Percentiles rank a stretch among this genome's conserved stretches.
Conservation (phyloP, 2,797 vertebrate species). For the Leontopithecus rosalia region DNA sequence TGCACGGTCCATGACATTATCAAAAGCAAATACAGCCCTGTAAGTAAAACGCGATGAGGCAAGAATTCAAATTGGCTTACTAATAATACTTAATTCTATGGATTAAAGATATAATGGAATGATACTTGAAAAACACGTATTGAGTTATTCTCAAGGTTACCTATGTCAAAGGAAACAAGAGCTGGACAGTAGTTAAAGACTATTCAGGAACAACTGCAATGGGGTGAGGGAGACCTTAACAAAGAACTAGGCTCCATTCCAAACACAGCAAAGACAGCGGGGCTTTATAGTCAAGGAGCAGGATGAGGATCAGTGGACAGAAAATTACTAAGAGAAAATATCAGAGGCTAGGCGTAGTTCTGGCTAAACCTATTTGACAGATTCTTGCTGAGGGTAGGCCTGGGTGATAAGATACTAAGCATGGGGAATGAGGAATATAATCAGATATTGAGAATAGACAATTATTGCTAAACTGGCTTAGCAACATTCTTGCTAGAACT, state of each 20-base stretch:
- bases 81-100: conserved; percentile 6
- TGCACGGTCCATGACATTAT: not conserved
- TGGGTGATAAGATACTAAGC: not conserved
- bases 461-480: not conserved
- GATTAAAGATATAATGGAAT: conserved; percentile 23
- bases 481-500: not conserved
- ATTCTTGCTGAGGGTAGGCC: not conserved
- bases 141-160: conserved; percentile 22
- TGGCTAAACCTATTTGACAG: not conserved
- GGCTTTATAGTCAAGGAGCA: not conserved
- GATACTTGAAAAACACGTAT: conserved; percentile 7
- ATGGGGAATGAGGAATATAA: not conserved
- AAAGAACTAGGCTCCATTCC: not conserved
- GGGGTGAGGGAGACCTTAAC: not conserved
- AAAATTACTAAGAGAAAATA: not conserved
- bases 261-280: not conserved
- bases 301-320: not conserved
- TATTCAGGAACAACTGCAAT: not conserved
- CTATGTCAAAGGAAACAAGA: not conserved
- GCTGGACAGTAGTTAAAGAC: not conserved
- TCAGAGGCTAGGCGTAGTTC: not conserved
- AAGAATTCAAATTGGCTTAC: not conserved
- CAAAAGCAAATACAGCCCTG: conserved; percentile 26
- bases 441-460: not conserved
- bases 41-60: not conserved